Evolutionary conservation across 2,113 vertebrate genomes (phyloP), one percentile per base, ranked within the genome.

Genomic region (Megaceryle maxima): DNA sequence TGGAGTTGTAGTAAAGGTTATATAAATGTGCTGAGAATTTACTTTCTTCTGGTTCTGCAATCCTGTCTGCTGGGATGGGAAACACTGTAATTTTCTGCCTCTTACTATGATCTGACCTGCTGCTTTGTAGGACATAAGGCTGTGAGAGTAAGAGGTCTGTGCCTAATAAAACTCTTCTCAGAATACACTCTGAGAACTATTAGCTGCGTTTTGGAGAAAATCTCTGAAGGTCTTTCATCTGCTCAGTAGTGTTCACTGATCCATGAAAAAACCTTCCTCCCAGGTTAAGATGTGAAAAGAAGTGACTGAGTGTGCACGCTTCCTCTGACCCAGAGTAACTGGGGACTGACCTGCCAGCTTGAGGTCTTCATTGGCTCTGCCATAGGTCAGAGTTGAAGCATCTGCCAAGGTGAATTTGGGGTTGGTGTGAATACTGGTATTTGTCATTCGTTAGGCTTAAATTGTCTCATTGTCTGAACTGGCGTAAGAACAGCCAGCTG

Each of bases 231-330:
- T 82, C 31, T 89, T 92, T 84, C 50, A 68, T 85, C 33, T 88
- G 8, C 74, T 87, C 41, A 41, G 46, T 46, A 57, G 44, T 56
- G n/a, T 82, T 87, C 84, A 57, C 56, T 83, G 91, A 82, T 89
- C 57, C 69, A 78, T 74, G 33, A 75, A 68, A 81, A 41, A 1
- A 9, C 11, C 11, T 94, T 76, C n/a, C 11, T 96, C 20, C 35
- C 16, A n/a, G 68, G 33, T 70, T 87, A 20, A 24, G 20, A 48
- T 53, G 55, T 75, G 76, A 51, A 79, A 72, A 84, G 81, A 94
- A 82, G 57, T 0, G 0, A 39, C 41, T 48, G 22, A 56, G 50
- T 64, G 31, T 84, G 55, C 70, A 46, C 0, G 0, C 22, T 79
- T 94, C 57, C 37, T 6, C 26, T 72, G 57, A 75, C 70, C 41